Evolutionary conservation across 2,888 invertebrate genomes (phyloP), one percentile per base, ranked within the genome.

Genomic region (Troides oblongomaculatus): DNA sequence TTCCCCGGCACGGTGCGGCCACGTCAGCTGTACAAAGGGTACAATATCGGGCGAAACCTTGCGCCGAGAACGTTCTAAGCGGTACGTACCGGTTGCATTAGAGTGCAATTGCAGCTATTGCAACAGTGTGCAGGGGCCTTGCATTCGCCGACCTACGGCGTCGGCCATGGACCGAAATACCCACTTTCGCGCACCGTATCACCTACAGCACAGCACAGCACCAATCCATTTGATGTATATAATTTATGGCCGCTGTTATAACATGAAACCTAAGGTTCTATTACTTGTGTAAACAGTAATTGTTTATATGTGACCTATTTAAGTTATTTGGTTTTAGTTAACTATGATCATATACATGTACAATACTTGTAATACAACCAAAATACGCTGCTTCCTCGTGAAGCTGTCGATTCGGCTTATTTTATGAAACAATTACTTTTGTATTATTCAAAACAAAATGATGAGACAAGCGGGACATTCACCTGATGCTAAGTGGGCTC

Each of bases 131-230:
- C 83, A 82, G 87, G 39, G 69, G 89, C 91, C 91, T 91, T 91
- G 91, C 90, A 87, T 87, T 91, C 90, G 89, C 90, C 87, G 86
- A 83, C 83, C 83, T 78, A 79, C 81, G 77, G 79, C 83, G 82
- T 77, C 83, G 83, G 86, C 92, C 91, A 85, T 91, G 92, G 90
- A 89, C 90, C 84, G 77, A 88, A 88, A 91, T 90, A 87, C 83
- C 80, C 84, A 87, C 89, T 90, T 90, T 90, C 90, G 86, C 85
- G 82, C 81, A 62, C 57, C 30, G 57, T 39, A 64, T 56, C 39
- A 18, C 5, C 57, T 14, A 10, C 18, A 18, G 39, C 56, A 30
- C 64, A 57, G 56, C 39, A 56, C 57, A 56, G 36, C 57, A 39
- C 39, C 39, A 39, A 39, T 57, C 39, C 14, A 60, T 68, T 64